A percentile compares a stretch with the other conserved stretches of the same genome.
Evolutionary conservation across 2,888 invertebrate species (phyloP).

Genomic region (Microctonus brassicae): DNA sequence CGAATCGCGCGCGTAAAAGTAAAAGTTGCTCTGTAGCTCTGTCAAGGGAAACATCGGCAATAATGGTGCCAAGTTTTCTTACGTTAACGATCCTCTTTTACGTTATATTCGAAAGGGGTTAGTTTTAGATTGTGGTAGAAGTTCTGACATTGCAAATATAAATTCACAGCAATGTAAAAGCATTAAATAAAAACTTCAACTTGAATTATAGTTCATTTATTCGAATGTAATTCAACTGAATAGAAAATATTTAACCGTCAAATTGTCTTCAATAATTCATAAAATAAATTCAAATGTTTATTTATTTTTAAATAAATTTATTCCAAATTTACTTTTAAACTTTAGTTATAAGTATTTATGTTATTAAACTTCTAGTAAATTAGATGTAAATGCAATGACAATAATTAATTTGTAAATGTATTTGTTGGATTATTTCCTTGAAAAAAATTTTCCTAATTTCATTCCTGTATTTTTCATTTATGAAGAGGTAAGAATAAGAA

Average conservation of each 20-base stretch:
- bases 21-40: slow-evolving; percentile 63
- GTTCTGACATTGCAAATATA: neutral
- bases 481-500: too few species aligned
- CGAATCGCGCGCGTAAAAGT: slow-evolving; percentile 68
- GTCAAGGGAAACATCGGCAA: slow-evolving; percentile 64
- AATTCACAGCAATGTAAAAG: neutral
- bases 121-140: neutral
- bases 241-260: too few species aligned
- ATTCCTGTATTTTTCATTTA: too few species aligned
- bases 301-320: neutral
- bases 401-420: too few species aligned
- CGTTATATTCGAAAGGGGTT: slow-evolving; percentile 12
- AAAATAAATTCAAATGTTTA: too few species aligned
- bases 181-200: neutral
- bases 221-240: neutral
- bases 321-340: too few species aligned
- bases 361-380: too few species aligned
- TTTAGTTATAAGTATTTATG: too few species aligned
- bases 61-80: slow-evolving; percentile 66
- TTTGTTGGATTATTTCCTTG: too few species aligned
- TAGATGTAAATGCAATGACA: too few species aligned
- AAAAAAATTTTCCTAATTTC: too few species aligned
- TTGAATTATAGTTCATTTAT: neutral
- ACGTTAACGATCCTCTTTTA: slow-evolving; percentile 67
- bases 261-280: too few species aligned